Percentiles rank a stretch among this genome's conserved stretches.
These are phyloP conservation scores for Eupleurogrammus muticus DNA, from an alignment of 2,797 vertebrate species.

Conservation along the genomic window DNA sequence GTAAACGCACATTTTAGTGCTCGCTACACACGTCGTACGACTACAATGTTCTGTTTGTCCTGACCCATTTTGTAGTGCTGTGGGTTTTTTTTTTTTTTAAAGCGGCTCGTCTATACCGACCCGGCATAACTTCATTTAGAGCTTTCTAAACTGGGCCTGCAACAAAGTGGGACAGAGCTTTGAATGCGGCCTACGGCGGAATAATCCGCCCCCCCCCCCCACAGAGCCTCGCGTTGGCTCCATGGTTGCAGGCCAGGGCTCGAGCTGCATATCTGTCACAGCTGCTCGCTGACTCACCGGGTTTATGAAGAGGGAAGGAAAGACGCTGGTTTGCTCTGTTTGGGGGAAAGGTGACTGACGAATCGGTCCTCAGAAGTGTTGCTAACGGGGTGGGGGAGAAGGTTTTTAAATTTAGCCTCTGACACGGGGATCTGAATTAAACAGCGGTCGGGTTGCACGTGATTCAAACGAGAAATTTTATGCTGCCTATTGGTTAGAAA, in stretches of 20 bases:
- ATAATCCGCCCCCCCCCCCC: conserved; percentile 62
- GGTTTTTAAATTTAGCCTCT: not conserved
- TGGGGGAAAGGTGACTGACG: not conserved
- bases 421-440: conserved; percentile 7
- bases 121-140: conserved; percentile 51
- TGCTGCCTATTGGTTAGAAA: conserved; percentile 12
- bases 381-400: not conserved
- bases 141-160: conserved; percentile 58
- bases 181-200: conserved; percentile 53
- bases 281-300: conserved; percentile 39
- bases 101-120: conserved; percentile 34
- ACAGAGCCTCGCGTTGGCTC: conserved; percentile 36
- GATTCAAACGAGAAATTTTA: conserved; percentile 3
- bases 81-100: conserved; percentile 44
- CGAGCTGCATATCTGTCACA: conserved; percentile 33
- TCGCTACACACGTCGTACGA: not conserved
- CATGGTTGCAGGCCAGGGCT: conserved; percentile 32
- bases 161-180: conserved; percentile 69
- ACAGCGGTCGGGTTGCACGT: not conserved
- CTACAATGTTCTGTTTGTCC: conserved; percentile 32
- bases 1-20: conserved; percentile 9
- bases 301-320: conserved; percentile 26
- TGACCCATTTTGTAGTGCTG: conserved; percentile 57
- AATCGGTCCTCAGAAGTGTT: not conserved
- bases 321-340: conserved; percentile 14